Evolutionary conservation across 1,140 invertebrate species (phyloP).

Genomic region (Anastrepha obliqua): DNA sequence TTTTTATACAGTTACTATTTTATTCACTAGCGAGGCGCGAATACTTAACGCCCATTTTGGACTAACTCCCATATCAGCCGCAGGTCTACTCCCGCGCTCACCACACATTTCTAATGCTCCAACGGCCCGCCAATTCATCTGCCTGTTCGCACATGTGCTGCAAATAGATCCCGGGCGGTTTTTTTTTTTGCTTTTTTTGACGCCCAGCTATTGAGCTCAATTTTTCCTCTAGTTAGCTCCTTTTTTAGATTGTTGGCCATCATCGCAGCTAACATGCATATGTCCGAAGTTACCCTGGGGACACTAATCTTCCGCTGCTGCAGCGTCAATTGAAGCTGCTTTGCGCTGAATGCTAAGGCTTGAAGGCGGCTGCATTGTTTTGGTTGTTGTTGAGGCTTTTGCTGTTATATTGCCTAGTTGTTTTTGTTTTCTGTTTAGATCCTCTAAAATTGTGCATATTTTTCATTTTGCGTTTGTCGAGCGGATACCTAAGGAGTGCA

Average conservation of each 20-base stretch:
- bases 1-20: background rate
- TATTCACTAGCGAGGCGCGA: conserved; percentile 17
- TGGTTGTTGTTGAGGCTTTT: background rate
- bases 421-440: conserved; percentile 23
- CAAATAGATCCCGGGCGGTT: background rate
- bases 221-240: conserved; percentile 49
- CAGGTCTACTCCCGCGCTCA: background rate
- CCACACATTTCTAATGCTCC: background rate
- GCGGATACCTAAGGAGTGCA: background rate
- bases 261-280: background rate
- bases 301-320: conserved; percentile 32
- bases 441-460: conserved; percentile 47
- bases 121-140: background rate
- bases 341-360: background rate
- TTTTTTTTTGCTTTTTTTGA: background rate
- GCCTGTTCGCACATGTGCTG: background rate
- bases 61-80: conserved; percentile 5
- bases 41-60: conserved; percentile 44
- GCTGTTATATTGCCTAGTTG: background rate
- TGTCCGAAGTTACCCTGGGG: conserved; percentile 45
- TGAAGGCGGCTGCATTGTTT: background rate
- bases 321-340: conserved; percentile 28
- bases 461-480: background rate
- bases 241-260: background rate
- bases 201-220: background rate